Conservation (phyloP, 2,113 vertebrate genomes). For the Mirounga angustirostris region DNA sequence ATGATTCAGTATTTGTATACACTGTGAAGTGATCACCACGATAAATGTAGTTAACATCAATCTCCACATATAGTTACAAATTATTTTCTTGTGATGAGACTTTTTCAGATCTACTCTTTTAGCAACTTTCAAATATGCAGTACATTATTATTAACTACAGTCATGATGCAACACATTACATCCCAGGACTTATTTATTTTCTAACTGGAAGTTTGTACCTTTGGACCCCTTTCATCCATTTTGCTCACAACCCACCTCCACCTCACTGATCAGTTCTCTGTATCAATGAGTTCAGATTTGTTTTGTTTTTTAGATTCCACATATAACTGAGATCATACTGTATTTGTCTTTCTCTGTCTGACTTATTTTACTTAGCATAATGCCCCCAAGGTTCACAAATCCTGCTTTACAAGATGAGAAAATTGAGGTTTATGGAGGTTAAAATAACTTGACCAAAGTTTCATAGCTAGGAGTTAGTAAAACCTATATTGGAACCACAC, state of each 20-base stretch:
- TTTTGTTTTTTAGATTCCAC: neutral
- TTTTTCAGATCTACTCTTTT: neutral
- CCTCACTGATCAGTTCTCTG: neutral
- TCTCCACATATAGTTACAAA: neutral
- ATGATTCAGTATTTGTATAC: neutral
- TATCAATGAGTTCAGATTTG: neutral
- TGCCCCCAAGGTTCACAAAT: neutral
- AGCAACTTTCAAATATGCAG: neutral
- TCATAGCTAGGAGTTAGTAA: neutral
- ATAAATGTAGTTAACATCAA: neutral
- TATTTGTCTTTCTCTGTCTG: neutral
- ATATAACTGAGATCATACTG: neutral
- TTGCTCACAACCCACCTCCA: neutral
- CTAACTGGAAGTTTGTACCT: neutral
- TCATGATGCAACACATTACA: neutral
- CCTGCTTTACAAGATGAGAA: slow-evolving; percentile 32
- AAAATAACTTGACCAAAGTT: slow-evolving; percentile 17
- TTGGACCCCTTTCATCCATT: neutral
- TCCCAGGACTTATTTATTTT: neutral
- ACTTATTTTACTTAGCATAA: neutral
- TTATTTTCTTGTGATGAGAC: neutral
- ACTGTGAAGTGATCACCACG: neutral
- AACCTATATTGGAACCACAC: neutral
- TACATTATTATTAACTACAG: neutral
- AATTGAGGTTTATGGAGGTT: neutral